Percentiles rank a stretch among this genome's conserved stretches.
Conservation (phyloP, 2,888 invertebrate species). For the Apoderus coryli region DNA sequence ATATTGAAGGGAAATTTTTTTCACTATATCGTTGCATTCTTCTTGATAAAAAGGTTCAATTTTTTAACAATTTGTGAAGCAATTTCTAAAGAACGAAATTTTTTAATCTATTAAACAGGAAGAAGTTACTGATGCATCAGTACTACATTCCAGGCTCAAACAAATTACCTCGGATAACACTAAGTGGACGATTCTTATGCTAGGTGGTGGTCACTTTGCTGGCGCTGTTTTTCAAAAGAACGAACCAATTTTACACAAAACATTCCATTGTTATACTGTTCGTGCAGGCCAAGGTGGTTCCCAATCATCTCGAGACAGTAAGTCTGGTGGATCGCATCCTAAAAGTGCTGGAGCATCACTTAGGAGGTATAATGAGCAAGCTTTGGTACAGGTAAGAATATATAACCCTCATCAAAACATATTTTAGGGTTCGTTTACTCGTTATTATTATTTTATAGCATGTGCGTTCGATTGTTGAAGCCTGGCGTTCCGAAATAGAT, state of each 20-base stretch:
- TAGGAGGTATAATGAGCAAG: constrained; percentile 64
- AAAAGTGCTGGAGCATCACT: constrained; percentile 71
- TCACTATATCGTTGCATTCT: constrained; percentile 61
- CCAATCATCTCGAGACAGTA: constrained; percentile 51
- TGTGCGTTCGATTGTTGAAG: constrained; percentile 51
- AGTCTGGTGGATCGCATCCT: constrained; percentile 43
- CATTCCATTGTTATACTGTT: constrained; percentile 73
- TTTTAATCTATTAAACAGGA: too few species aligned
- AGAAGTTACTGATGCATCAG: constrained; percentile 18
- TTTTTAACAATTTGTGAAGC: too few species aligned
- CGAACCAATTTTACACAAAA: constrained; percentile 53
- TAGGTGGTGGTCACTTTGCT: constrained; percentile 75
- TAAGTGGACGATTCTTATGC: constrained; percentile 62
- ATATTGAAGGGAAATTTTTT: constrained; percentile 49
- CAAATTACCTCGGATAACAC: constrained; percentile 27
- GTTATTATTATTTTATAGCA: constrained; percentile 43
- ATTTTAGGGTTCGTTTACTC: background rate
- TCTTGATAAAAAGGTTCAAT: constrained; percentile 60
- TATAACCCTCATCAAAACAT: background rate
- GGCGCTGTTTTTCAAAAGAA: constrained; percentile 49
- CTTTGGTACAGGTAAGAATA: constrained; percentile 46
- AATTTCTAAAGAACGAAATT: too few species aligned
- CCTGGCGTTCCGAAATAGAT: constrained; percentile 52
- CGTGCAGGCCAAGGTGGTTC: constrained; percentile 70
- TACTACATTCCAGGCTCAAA: constrained; percentile 16